phyloP scores from a whole-genome alignment of 2,888 invertebrate species.

The Epistrophe grossulariae region DNA sequence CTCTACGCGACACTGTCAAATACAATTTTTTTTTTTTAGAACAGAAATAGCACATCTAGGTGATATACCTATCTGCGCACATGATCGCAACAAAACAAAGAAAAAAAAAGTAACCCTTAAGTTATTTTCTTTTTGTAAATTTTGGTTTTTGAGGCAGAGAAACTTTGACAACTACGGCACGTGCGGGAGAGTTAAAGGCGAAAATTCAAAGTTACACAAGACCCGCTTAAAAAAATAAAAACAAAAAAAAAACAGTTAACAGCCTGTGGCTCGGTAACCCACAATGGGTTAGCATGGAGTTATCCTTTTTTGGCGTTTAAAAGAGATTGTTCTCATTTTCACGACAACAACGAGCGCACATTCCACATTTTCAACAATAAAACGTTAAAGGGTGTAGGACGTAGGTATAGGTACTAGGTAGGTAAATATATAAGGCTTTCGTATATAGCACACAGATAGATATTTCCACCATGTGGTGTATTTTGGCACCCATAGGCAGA shows the following conservation, averaged over 20 bases:
- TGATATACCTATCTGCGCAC: constrained; percentile 53
- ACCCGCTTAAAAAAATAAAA: constrained; percentile 36
- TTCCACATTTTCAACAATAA: constrained; percentile 36
- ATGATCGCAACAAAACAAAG: constrained; percentile 47
- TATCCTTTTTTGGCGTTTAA: constrained; percentile 44
- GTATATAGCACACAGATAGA: constrained; percentile 26
- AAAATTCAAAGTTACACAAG: constrained; percentile 60
- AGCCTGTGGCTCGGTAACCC: constrained; percentile 49
- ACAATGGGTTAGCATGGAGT: constrained; percentile 39
- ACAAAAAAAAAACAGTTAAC: background rate
- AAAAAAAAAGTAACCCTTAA: constrained; percentile 61
- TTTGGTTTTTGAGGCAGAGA: constrained; percentile 5
- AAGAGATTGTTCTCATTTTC: constrained; percentile 41
- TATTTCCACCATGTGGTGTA: constrained; percentile 67
- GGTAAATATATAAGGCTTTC: background rate
- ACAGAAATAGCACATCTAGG: background rate
- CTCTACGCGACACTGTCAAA: background rate
- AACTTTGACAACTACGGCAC: constrained; percentile 34
- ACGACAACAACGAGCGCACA: constrained; percentile 22
- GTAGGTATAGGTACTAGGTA: background rate
- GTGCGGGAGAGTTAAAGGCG: constrained; percentile 21
- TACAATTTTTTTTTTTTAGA: background rate
- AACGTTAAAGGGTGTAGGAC: constrained; percentile 14
- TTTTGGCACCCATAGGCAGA: constrained; percentile 54
- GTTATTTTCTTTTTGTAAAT: constrained; percentile 26